Percentiles rank a stretch among this genome's conserved stretches.
These are phyloP conservation scores for Lepidonotus clava DNA, from an alignment of 2,888 invertebrate species.

Conservation along the genomic window DNA sequence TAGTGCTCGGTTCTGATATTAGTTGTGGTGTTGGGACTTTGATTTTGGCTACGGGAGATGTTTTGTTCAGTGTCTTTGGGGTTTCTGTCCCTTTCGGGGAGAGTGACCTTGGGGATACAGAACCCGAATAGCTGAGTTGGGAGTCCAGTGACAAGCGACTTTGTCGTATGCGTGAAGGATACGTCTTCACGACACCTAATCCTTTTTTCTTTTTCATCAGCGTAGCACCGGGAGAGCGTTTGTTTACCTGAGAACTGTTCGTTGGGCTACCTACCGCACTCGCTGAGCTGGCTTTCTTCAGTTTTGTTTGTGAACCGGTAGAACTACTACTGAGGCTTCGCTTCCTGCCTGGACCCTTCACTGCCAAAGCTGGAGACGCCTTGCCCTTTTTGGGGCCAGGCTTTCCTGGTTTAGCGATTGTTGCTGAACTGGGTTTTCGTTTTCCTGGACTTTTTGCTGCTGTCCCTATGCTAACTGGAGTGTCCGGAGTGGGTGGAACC, in stretches of 20 bases:
- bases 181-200: background rate
- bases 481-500: background rate
- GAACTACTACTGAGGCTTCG: slow-evolving; percentile 10
- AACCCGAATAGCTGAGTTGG: background rate
- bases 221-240: background rate
- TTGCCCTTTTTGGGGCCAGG: background rate
- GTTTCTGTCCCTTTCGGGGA: background rate
- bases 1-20: no score
- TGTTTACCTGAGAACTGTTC: background rate
- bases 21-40: background rate
- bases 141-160: background rate
- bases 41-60: background rate
- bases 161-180: slow-evolving; percentile 18
- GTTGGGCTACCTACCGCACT: background rate
- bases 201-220: background rate
- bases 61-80: no score
- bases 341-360: background rate
- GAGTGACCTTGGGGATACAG: background rate
- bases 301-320: background rate
- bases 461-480: no score
- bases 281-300: background rate
- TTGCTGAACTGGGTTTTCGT: no score
- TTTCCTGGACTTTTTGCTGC: no score
- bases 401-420: no score
- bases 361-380: background rate